Evolutionary conservation across 2,888 invertebrate species (phyloP).

Genomic region (Meganola albula): DNA sequence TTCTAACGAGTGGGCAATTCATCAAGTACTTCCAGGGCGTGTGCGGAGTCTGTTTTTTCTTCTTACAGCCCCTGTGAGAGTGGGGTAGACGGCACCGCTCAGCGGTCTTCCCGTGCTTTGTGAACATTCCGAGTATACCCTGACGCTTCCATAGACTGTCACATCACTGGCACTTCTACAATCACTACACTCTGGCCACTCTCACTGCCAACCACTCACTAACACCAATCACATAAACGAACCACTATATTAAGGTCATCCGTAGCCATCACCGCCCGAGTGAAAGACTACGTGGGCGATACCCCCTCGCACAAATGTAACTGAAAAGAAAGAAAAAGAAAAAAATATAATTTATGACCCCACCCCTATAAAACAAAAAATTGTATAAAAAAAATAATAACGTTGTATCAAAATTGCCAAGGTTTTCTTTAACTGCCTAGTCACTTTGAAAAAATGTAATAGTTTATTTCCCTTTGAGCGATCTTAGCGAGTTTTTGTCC

Average conservation of each 20-base stretch:
- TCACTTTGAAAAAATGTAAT: slow-evolving; percentile 32
- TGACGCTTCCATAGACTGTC: slow-evolving; percentile 69
- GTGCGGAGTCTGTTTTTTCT: slow-evolving; percentile 72
- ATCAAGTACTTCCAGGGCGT: slow-evolving; percentile 79
- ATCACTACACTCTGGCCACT: slow-evolving; percentile 47
- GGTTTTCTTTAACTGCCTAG: too few relatives aligned
- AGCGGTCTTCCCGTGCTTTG: slow-evolving; percentile 70
- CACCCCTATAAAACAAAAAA: slow-evolving; percentile 18
- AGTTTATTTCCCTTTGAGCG: slow-evolving; percentile 39
- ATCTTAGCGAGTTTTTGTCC: slow-evolving; percentile 31
- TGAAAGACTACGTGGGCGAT: slow-evolving; percentile 50
- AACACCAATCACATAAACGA: slow-evolving; percentile 52
- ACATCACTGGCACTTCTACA: slow-evolving; percentile 63
- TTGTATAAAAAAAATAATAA: slow-evolving; percentile 29
- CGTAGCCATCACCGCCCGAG: slow-evolving; percentile 63
- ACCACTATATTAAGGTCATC: slow-evolving; percentile 62
- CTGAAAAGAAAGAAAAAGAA: slow-evolving; percentile 74
- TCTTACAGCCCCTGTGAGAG: slow-evolving; percentile 68
- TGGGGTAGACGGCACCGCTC: slow-evolving; percentile 67
- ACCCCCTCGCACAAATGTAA: slow-evolving; percentile 56
- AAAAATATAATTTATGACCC: slow-evolving; percentile 52
- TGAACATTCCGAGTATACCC: slow-evolving; percentile 71
- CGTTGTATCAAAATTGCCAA: background rate
- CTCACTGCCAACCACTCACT: slow-evolving; percentile 47
- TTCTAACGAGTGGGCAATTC: slow-evolving; percentile 79